phyloP scores from a whole-genome alignment of 1,140 invertebrate genomes.

The Trichonephila inaurata region DNA sequence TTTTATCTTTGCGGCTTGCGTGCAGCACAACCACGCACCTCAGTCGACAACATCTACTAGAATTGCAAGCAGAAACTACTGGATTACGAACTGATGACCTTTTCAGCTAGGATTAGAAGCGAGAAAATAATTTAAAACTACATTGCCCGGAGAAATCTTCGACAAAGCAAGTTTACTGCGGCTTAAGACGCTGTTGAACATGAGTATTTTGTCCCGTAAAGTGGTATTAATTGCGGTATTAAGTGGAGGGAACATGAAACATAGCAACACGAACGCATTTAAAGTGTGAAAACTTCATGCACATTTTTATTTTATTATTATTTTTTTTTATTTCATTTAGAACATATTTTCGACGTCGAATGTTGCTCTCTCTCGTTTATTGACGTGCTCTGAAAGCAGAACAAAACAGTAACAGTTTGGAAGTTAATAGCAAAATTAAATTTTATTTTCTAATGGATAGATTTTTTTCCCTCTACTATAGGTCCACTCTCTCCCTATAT shows the following conservation, averaged over 20 bases:
- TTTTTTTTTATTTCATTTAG: not conserved
- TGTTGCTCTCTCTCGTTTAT: no score
- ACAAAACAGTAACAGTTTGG: no score
- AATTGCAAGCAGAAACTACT: constrained; percentile 26
- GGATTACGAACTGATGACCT: constrained; percentile 70
- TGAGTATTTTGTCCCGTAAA: constrained; percentile 39
- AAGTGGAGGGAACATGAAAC: constrained; percentile 25
- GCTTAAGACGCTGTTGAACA: constrained; percentile 37
- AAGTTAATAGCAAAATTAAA: no score
- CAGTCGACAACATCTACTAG: constrained; percentile 6
- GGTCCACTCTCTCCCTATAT: no score
- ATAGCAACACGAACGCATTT: constrained; percentile 37
- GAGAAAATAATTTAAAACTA: constrained; percentile 32
- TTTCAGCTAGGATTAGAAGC: constrained; percentile 2
- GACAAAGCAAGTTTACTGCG: not conserved
- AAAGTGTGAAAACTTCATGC: constrained; percentile 6
- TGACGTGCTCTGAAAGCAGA: no score
- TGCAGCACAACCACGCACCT: not conserved
- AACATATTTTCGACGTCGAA: not conserved
- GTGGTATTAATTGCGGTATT: constrained; percentile 61
- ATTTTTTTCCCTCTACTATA: no score
- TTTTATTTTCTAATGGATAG: no score
- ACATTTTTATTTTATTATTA: not conserved
- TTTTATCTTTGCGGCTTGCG: constrained; percentile 70
- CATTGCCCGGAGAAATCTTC: not conserved